Conservation (phyloP, 2,113 vertebrate genomes). For the Ailurus styani region DNA sequence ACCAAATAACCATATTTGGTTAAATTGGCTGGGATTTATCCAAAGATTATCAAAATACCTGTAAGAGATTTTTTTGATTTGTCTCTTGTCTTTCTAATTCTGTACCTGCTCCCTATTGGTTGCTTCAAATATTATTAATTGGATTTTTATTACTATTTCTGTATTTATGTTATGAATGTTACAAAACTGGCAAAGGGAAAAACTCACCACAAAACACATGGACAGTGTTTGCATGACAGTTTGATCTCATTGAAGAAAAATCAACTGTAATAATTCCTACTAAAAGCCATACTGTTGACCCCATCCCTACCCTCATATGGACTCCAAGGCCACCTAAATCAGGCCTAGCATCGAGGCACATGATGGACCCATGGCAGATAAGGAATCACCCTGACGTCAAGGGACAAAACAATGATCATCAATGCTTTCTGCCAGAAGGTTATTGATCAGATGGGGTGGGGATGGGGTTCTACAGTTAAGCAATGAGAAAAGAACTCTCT, state of each 20-base stretch:
- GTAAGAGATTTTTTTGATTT: not conserved
- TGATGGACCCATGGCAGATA: not conserved
- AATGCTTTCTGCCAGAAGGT: not conserved
- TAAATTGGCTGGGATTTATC: too few relatives aligned
- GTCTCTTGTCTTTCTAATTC: not conserved
- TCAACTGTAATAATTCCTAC: not conserved
- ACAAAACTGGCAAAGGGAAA: not conserved
- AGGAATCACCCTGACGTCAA: not conserved
- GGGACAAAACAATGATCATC: not conserved
- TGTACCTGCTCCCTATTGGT: not conserved
- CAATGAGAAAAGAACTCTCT: not conserved
- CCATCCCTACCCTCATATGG: not conserved
- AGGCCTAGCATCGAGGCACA: not conserved
- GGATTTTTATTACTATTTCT: not conserved
- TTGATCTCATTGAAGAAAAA: not conserved
- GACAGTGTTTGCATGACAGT: not conserved
- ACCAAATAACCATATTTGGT: too few relatives aligned
- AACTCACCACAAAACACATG: not conserved
- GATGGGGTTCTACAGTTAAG: not conserved
- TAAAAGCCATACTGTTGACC: not conserved
- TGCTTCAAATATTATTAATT: not conserved
- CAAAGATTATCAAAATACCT: not conserved
- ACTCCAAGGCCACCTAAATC: not conserved
- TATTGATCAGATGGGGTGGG: not conserved
- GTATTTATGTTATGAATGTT: not conserved